These are phyloP conservation scores for Spisula subtruncata DNA, from an alignment of 2,888 invertebrate species.

Conservation along the genomic window DNA sequence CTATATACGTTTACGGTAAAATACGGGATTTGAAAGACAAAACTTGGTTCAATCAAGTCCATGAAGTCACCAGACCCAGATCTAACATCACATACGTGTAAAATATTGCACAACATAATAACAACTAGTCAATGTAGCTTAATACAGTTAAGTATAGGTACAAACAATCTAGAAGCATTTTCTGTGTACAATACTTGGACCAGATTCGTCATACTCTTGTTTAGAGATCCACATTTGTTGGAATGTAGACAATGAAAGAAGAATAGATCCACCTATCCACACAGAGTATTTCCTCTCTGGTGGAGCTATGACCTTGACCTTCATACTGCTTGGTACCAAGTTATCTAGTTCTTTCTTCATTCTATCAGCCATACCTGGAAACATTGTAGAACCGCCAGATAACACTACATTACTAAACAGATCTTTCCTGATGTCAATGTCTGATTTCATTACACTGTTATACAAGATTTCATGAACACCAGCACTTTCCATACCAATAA, in stretches of 20 bases:
- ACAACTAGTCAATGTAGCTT: too few relatives aligned
- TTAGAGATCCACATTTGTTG: constrained; percentile 83
- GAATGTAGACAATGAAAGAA: constrained; percentile 91
- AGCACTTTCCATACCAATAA: constrained; percentile 77
- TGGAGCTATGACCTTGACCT: constrained; percentile 49
- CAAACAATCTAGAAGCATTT: constrained; percentile 74
- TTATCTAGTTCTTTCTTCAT: constrained; percentile 69
- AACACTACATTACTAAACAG: constrained; percentile 90
- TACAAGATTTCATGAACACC: constrained; percentile 66
- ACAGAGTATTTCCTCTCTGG: constrained; percentile 94
- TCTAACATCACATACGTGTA: too few relatives aligned
- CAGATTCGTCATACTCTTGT: constrained; percentile 81
- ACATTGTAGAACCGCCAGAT: constrained; percentile 95
- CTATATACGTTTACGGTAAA: too few relatives aligned
- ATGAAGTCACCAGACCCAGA: too few relatives aligned
- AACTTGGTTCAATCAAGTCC: too few relatives aligned
- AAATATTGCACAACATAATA: too few relatives aligned
- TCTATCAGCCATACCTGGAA: constrained; percentile 90
- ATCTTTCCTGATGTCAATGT: constrained; percentile 80
- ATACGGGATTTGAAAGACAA: too few relatives aligned
- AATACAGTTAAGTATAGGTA: not conserved
- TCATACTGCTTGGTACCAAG: constrained; percentile 65
- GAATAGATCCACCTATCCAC: constrained; percentile 99
- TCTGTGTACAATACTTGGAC: constrained; percentile 89
- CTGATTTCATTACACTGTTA: constrained; percentile 81